Evolutionary conservation across 2,888 invertebrate species (phyloP), one percentile per base, ranked within the genome.

Genomic region (Catocala sponsa): DNA sequence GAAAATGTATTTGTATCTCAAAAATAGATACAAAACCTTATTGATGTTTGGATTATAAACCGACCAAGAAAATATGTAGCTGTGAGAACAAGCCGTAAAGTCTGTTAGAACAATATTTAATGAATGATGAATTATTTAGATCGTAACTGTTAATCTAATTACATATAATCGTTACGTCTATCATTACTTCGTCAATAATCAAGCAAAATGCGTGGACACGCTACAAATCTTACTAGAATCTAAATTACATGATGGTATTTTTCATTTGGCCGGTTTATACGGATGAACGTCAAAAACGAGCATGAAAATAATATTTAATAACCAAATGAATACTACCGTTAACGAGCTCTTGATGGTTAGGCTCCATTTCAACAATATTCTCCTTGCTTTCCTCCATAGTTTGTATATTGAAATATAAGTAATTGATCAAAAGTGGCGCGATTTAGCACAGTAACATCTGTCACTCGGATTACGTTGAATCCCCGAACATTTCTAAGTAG

Each of bases 361-460:
- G 73, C 63, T 83, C 83, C 72, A 84, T 83, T 72, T 81, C 81
- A 59, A 72, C 64, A 49, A 71, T 63, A 54, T 78, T 82, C 68
- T 81, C 77, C 73, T 72, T 81, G 47, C 74, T 83, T 73, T 89
- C 85, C 69, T 91, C 92, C 91, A 91, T 92, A 63, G 68, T 84
- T 59, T 60, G 62, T 59, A 55, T 50, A 75, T 59, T 70, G 74
- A 68, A 64, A 76, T 70, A 63, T 66, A 65, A 70, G 68, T 78
- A 82, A 80, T 79, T 72, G 60, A 73, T 72, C 67, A 72, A 83
- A 91, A 83, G 84, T 88, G 86, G 89, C 89, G 90, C 87, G 87
- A 81, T 86, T 85, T 87, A 86, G 64, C 84, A 86, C 84, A 76
- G 79, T 81, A 87, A 85, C 90, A 91, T 90, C 87, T 91, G 93